Evolutionary conservation across 1,140 invertebrate species (phyloP).

Genomic region (Ruditapes philippinarum): DNA sequence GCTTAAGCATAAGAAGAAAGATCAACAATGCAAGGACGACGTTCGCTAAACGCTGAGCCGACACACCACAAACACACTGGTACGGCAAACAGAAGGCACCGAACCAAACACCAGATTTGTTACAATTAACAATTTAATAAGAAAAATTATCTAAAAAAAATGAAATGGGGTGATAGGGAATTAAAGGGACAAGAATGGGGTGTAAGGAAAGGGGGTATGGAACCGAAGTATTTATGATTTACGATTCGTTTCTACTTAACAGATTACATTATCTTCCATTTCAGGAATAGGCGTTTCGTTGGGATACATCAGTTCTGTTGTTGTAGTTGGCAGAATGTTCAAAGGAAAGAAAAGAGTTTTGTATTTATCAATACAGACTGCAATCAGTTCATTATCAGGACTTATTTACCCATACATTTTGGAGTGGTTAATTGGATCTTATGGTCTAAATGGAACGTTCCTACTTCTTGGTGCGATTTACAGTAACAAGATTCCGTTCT

Average conservation of each 20-base stretch:
- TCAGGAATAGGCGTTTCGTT: not conserved
- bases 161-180: too few relatives aligned
- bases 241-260: not conserved
- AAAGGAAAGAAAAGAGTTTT: not conserved
- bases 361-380: not conserved
- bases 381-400: not conserved
- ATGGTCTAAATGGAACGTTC: not conserved
- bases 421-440: not conserved
- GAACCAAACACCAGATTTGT: too few relatives aligned
- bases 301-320: not conserved
- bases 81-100: too few relatives aligned
- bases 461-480: not conserved
- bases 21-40: too few relatives aligned
- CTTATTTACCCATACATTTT: not conserved
- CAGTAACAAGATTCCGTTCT: not conserved
- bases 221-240: not conserved
- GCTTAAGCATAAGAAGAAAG: too few relatives aligned
- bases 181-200: too few relatives aligned
- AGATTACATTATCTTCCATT: not conserved
- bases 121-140: too few relatives aligned
- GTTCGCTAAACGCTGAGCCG: too few relatives aligned
- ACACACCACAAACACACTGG: too few relatives aligned
- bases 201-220: not conserved
- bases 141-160: too few relatives aligned
- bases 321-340: not conserved